A percentile compares a stretch with the other conserved stretches of the same genome.
Conservation (phyloP, 2,113 vertebrate species). For the Todiramphus saurophagus region DNA sequence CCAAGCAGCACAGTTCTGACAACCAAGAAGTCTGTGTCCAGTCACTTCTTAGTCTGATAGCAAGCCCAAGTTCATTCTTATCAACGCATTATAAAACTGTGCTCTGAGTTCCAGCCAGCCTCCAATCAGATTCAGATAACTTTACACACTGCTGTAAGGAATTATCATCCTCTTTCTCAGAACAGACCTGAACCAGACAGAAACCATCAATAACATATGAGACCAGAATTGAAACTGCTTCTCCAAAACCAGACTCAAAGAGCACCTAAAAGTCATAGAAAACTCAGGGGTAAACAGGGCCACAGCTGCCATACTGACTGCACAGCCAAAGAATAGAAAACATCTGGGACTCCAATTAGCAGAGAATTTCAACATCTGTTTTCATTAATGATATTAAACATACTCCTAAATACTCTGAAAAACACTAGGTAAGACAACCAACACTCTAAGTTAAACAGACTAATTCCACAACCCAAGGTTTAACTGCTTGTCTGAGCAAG, state of each 20-base stretch:
- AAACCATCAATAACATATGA: not conserved
- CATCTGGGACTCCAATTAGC: not conserved
- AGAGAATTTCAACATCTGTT: not conserved
- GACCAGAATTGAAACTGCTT: not conserved
- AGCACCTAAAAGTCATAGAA: not conserved
- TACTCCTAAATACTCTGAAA: not conserved
- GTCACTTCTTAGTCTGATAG: not conserved
- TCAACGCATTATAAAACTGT: not conserved
- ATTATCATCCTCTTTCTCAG: not conserved
- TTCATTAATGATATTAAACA: not conserved
- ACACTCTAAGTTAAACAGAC: not conserved
- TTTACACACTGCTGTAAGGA: not conserved
- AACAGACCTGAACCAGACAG: not conserved
- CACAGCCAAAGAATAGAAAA: not conserved
- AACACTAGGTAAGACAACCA: not conserved
- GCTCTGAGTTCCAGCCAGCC: not conserved
- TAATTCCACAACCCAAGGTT: not conserved
- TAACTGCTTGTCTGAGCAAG: not conserved
- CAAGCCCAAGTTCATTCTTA: rapidly evolving
- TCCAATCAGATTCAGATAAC: not conserved
- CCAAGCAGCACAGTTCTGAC: not conserved
- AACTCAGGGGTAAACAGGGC: not conserved
- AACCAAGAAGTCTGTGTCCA: not conserved
- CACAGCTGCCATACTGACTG: not conserved
- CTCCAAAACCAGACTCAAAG: not conserved